These are phyloP conservation scores for Brienomyrus brachyistius DNA, from an alignment of 2,113 vertebrate species.

Conservation along the genomic window DNA sequence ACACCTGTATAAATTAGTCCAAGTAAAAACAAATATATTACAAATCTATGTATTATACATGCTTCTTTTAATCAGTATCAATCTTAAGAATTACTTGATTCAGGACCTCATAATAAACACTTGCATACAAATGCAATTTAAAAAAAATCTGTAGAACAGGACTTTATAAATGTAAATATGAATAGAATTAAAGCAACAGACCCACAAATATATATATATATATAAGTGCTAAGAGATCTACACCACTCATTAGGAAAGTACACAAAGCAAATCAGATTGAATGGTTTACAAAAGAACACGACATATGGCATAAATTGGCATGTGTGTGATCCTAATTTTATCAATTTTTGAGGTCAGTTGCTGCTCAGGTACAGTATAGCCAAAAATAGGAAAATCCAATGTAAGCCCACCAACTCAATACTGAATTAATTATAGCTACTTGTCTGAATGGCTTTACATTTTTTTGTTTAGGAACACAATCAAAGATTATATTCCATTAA, in stretches of 20 bases:
- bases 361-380: background rate
- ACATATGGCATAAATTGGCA: background rate
- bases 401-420: background rate
- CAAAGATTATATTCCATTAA: background rate
- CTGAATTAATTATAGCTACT: background rate
- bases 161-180: background rate
- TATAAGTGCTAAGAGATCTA: background rate
- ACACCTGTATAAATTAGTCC: background rate
- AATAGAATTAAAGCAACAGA: background rate
- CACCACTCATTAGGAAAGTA: background rate
- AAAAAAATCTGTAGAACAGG: background rate
- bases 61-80: slow-evolving; percentile 1
- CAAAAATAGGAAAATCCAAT: background rate
- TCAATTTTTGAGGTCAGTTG: background rate
- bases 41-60: background rate
- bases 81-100: background rate
- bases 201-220: background rate
- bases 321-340: background rate
- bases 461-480: background rate
- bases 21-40: background rate
- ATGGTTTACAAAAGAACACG: background rate
- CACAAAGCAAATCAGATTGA: background rate
- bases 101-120: slow-evolving; percentile 3
- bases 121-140: slow-evolving; percentile 15
- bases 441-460: background rate